Percentiles rank a stretch among this genome's conserved stretches.
Evolutionary conservation across 2,113 vertebrate species (phyloP).

Genomic region (Entomyzon cyanotis): DNA sequence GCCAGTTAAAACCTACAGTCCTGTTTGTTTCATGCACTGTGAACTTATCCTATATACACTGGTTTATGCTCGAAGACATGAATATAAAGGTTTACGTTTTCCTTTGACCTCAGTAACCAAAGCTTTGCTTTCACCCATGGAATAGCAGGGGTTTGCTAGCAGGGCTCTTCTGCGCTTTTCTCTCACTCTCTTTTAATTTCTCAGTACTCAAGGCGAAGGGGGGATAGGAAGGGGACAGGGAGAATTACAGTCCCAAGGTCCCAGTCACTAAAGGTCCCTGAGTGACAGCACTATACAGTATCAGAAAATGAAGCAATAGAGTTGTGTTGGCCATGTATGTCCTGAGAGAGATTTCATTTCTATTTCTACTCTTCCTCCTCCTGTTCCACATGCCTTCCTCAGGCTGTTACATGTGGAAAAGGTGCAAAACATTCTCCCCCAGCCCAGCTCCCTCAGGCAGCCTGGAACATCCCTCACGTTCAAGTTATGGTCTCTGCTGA

Average conservation of each 20-base stretch:
- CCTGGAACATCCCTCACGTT: neutral
- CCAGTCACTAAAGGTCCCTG: slow-evolving; percentile 67
- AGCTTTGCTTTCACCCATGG: neutral
- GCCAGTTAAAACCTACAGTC: slow-evolving; percentile 44
- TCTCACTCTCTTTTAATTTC: neutral
- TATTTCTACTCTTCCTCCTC: neutral
- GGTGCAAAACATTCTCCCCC: neutral
- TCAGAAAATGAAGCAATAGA: slow-evolving; percentile 54
- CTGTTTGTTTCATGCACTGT: slow-evolving; percentile 55
- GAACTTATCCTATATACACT: slow-evolving; percentile 54
- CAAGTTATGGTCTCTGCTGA: neutral
- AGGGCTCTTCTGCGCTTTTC: neutral
- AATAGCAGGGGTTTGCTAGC: slow-evolving; percentile 28
- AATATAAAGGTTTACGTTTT: slow-evolving; percentile 21
- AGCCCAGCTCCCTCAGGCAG: neutral
- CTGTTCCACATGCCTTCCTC: neutral
- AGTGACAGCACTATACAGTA: slow-evolving; percentile 64
- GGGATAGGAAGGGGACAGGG: neutral
- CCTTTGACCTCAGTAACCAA: neutral
- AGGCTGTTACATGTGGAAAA: neutral
- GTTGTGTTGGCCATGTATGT: slow-evolving; percentile 22
- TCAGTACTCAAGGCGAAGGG: slow-evolving; percentile 1
- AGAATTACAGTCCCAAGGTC: slow-evolving; percentile 61
- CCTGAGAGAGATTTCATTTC: slow-evolving; percentile 65
- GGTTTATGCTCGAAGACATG: slow-evolving; percentile 26